Percentiles rank a stretch among this genome's conserved stretches.
phyloP scores from a whole-genome alignment of 1,140 invertebrate genomes.

The Lordiphosa mommai region DNA sequence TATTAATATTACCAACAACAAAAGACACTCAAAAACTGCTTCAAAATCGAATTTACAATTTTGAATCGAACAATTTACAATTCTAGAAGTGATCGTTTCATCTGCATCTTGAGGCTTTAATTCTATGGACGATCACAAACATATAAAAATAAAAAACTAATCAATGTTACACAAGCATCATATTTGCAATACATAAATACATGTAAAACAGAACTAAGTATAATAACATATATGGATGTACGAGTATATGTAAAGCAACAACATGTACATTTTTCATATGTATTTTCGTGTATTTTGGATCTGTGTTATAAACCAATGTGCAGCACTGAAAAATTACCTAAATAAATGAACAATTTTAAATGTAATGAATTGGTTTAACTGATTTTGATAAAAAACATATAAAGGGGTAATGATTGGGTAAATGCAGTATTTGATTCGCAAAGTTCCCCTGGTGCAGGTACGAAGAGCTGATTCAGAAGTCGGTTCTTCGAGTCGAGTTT shows the following conservation, averaged over 20 bases:
- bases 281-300: slow-evolving; percentile 39
- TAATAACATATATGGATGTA: not conserved
- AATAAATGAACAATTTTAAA: slow-evolving; percentile 52
- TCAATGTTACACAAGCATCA: slow-evolving; percentile 8
- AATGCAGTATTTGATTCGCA: too few species aligned
- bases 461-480: too few species aligned
- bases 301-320: slow-evolving; percentile 39
- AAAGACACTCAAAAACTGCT: slow-evolving; percentile 10
- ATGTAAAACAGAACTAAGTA: not conserved
- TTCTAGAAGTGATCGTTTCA: slow-evolving; percentile 4
- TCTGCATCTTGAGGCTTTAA: slow-evolving; percentile 31
- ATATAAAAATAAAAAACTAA: slow-evolving; percentile 1
- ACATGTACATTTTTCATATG: slow-evolving; percentile 19
- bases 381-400: too few species aligned
- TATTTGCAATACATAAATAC: slow-evolving; percentile 18
- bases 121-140: slow-evolving; percentile 29
- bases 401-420: too few species aligned
- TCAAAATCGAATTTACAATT: slow-evolving; percentile 53
- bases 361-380: not conserved
- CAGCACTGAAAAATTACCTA: slow-evolving; percentile 44
- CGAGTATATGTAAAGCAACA: slow-evolving; percentile 5
- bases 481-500: too few species aligned
- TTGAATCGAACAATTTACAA: slow-evolving; percentile 23
- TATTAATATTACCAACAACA: slow-evolving; percentile 10
- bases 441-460: too few species aligned